Evolutionary conservation across 2,113 vertebrate genomes (phyloP).

Genomic region (Paralichthys olivaceus): DNA sequence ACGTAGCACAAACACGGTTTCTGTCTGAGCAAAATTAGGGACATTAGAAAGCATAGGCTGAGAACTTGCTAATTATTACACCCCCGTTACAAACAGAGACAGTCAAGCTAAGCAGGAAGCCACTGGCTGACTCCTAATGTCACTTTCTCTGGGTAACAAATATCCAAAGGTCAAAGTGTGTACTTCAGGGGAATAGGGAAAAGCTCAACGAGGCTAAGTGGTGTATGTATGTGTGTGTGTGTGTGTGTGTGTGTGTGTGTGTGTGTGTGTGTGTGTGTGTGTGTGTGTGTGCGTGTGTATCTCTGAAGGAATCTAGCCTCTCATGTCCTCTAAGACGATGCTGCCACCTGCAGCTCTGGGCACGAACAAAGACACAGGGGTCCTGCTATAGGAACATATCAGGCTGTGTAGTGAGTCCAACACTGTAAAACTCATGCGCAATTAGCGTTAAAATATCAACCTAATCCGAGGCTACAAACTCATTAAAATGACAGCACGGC

Average conservation of each 20-base stretch:
- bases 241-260: conserved; percentile 40
- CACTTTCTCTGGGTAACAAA: conserved; percentile 82
- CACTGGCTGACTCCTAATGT: conserved; percentile 81
- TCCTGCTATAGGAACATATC: conserved; percentile 34
- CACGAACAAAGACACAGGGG: conserved; percentile 64
- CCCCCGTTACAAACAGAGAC: conserved; percentile 76
- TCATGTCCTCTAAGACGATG: conserved; percentile 77
- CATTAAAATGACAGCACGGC: conserved; percentile 6
- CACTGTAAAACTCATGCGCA: conserved; percentile 32
- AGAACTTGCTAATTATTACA: conserved; percentile 84
- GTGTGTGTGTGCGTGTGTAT: conserved; percentile 47
- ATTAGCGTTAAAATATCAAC: conserved; percentile 25
- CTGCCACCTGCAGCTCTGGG: conserved; percentile 82
- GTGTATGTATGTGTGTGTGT: conserved; percentile 55
- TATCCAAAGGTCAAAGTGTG: conserved; percentile 87
- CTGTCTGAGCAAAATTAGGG: conserved; percentile 77
- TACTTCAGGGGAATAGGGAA: conserved; percentile 69
- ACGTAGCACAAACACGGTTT: conserved; percentile 77
- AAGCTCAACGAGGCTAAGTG: conserved; percentile 73
- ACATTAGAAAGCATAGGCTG: conserved; percentile 70
- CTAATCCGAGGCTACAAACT: conserved; percentile 14
- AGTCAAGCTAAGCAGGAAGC: conserved; percentile 70
- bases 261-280: conserved; percentile 56
- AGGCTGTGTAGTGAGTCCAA: conserved; percentile 21
- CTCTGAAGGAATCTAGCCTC: conserved; percentile 66